phyloP scores from a whole-genome alignment of 2,888 invertebrate species.

The Lepidochitona cinerea region DNA sequence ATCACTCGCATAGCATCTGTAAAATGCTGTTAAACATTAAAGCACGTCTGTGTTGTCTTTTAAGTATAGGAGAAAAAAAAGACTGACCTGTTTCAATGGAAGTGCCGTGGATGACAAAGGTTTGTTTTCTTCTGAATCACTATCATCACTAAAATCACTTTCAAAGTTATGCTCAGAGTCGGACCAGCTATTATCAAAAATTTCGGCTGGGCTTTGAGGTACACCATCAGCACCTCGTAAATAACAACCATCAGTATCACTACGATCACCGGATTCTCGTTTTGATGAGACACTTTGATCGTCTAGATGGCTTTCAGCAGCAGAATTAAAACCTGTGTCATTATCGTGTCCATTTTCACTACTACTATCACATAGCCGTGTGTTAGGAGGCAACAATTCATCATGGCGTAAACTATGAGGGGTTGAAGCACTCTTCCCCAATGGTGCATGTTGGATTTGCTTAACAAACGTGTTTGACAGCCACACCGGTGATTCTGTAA shows the following conservation, averaged over 20 bases:
- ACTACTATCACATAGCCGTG: background rate
- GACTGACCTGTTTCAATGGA: background rate
- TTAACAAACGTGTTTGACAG: background rate
- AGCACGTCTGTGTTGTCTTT: no score
- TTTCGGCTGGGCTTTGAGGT: constrained; percentile 48
- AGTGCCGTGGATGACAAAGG: background rate
- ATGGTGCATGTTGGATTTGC: background rate
- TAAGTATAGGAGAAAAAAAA: background rate
- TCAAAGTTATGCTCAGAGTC: constrained; percentile 52
- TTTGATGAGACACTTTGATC: background rate
- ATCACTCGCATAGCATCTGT: no score
- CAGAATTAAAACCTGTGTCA: background rate
- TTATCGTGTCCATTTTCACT: constrained; percentile 1
- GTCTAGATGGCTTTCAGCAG: background rate
- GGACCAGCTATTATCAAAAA: constrained; percentile 61
- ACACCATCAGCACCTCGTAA: background rate
- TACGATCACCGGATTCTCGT: background rate
- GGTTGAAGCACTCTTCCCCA: no score
- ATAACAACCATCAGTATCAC: background rate
- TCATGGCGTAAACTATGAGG: background rate
- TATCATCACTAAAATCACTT: constrained; percentile 43
- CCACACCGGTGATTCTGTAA: background rate
- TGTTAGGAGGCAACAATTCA: background rate
- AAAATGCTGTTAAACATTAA: no score
- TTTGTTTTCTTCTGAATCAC: background rate